Base-by-base conservation (phyloP, 2,797 vertebrate genomes). In the Sebastes minor region DNA sequence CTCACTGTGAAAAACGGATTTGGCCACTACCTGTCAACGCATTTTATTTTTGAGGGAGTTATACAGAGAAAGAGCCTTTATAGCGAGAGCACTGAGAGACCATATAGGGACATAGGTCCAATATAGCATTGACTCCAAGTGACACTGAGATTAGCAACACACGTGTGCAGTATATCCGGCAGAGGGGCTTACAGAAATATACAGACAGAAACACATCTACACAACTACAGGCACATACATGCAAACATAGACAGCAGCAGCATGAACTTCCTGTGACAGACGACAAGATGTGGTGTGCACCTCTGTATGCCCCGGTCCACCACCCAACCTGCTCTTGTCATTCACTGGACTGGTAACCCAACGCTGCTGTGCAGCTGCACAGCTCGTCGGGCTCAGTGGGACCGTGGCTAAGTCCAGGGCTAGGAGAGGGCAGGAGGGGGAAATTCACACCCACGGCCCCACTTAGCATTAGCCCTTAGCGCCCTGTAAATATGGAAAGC, bases 281-380 rank as follows among this genome's bases (percentile, higher is more conserved):
- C 78, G 86, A 82, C 79, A 72, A 79, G 83, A 90, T 91, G 92
- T 91, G 88, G 86, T 87, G 81, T 90, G 84, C 91, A 95, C 92
- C 88, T 89, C 91, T 92, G 95, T 94, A 80, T 81, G 82, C 74
- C 80, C 81, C 76, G 59, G 80, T 49, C 78, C 88, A 86, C 77
- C 73, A 74, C 71, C 81, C 93, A 97, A 97, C 96, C 97, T 97
- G 97, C 94, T 95, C 92, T 95, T 95, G 94, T 96, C 95, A 94
- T 96, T 97, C 97, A 96, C 82, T 74, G 82, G 86, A 52, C 67
- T 87, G 93, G 97, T 97, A 98, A 97, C 93, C 89, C 76, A 95
- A 97, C n/a, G 86, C 94, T 83, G 25, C 76, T 27, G 76, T 92
- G 93, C 96, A 97, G 97, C 96, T 97, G 96, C 92, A 93, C 91